phyloP scores from a whole-genome alignment of 35 echinoderm and acorn worm species.

The Ophioderma brevispina region DNA sequence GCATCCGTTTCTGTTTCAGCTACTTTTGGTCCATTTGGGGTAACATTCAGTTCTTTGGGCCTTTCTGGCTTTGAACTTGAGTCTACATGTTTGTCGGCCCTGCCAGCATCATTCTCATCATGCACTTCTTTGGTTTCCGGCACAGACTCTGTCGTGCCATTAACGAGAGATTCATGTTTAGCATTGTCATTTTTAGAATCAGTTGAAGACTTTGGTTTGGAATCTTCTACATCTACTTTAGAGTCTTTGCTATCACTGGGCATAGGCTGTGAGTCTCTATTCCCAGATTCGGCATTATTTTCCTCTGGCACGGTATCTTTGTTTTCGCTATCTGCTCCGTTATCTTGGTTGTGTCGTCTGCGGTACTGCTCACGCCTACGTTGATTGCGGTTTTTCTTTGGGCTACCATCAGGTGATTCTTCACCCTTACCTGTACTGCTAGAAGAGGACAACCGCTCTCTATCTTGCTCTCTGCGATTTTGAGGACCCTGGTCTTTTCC shows the following conservation, averaged over 20 bases:
- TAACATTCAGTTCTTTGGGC: neutral
- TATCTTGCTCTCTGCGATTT: neutral
- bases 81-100: neutral
- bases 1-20: neutral
- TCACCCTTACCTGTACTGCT: neutral
- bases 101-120: too few relatives aligned
- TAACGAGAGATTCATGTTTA: neutral
- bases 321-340: neutral
- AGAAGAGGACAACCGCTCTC: neutral
- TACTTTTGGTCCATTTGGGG: neutral
- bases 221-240: neutral
- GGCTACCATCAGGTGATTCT: conserved; percentile 1
- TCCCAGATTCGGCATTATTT: neutral
- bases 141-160: neutral
- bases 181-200: neutral
- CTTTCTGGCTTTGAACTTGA: neutral
- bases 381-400: conserved; percentile 9
- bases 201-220: neutral
- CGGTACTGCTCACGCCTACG: conserved; percentile 43
- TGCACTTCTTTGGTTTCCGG: neutral
- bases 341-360: conserved; percentile 13
- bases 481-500: neutral
- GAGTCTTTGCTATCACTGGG: neutral
- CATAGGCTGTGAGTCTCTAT: neutral
- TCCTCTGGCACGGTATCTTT: neutral